phyloP scores from a whole-genome alignment of 2,113 vertebrate genomes.

The Clarias magur region DNA sequence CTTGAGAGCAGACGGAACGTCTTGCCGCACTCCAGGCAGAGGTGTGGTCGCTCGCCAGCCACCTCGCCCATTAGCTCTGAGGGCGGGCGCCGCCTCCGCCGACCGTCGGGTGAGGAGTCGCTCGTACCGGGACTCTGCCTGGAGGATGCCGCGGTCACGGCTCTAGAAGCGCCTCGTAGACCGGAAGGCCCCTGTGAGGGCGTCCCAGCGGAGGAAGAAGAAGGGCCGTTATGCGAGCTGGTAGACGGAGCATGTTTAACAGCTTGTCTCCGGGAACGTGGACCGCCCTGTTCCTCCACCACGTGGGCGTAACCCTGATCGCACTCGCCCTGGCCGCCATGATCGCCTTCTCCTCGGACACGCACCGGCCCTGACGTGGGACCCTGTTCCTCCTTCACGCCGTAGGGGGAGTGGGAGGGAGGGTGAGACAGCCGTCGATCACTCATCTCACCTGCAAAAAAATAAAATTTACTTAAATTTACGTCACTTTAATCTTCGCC shows the following conservation, averaged over 20 bases:
- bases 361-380: conserved; percentile 50
- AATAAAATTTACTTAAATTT: no score
- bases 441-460: conserved; percentile 54
- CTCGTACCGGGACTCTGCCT: conserved; percentile 57
- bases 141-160: conserved; percentile 44
- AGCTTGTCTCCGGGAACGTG: conserved; percentile 61
- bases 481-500: not conserved
- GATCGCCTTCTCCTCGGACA: conserved; percentile 57
- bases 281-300: conserved; percentile 59
- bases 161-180: conserved; percentile 43
- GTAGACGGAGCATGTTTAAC: conserved; percentile 52
- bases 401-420: conserved; percentile 40
- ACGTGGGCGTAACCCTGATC: conserved; percentile 68
- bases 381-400: conserved; percentile 76
- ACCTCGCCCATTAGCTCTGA: conserved; percentile 58
- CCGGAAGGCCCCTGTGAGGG: conserved; percentile 35
- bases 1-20: conserved; percentile 79
- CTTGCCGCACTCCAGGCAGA: conserved; percentile 78
- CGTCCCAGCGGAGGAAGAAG: conserved; percentile 36
- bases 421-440: conserved; percentile 62
- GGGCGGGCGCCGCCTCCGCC: conserved; percentile 62
- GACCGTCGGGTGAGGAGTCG: conserved; percentile 52
- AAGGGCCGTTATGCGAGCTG: conserved; percentile 54
- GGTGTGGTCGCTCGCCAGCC: conserved; percentile 71
- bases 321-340: conserved; percentile 59